phyloP scores from a whole-genome alignment of 1,140 invertebrate genomes.

The Phthorimaea operculella region DNA sequence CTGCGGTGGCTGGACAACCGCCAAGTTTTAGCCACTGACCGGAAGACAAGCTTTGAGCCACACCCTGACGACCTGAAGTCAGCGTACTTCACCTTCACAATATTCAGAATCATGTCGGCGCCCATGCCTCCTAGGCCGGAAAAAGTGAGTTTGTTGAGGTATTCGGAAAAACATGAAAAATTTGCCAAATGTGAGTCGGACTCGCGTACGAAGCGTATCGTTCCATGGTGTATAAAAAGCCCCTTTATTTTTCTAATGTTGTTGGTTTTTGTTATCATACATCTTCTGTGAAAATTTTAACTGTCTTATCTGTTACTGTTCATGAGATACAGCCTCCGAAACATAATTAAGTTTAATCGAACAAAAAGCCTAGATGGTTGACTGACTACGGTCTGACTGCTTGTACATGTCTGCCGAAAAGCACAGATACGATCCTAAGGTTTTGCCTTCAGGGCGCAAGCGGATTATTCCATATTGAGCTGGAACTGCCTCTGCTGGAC shows the following conservation, averaged over 20 bases:
- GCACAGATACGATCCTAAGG: too few relatives aligned
- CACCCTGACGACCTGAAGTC: slow-evolving; percentile 52
- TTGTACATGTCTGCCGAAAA: too few relatives aligned
- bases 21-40: slow-evolving; percentile 34
- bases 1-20: slow-evolving; percentile 47
- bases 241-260: too few relatives aligned
- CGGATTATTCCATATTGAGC: slow-evolving; percentile 51
- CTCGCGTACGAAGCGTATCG: not conserved
- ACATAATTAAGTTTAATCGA: too few relatives aligned
- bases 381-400: too few relatives aligned
- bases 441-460: slow-evolving; percentile 35
- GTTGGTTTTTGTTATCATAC: too few relatives aligned
- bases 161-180: not conserved
- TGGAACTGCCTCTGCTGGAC: slow-evolving; percentile 57
- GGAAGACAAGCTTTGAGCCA: slow-evolving; percentile 30
- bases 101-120: slow-evolving; percentile 52
- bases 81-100: slow-evolving; percentile 48
- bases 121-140: slow-evolving; percentile 53
- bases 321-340: too few relatives aligned
- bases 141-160: slow-evolving; percentile 29
- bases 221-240: too few relatives aligned
- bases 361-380: too few relatives aligned
- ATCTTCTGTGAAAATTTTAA: too few relatives aligned
- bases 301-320: too few relatives aligned
- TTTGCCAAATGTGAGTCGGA: too few relatives aligned